A percentile compares a stretch with the other conserved stretches of the same genome.
These are phyloP conservation scores for Caenorhabditis sp. DNA, from an alignment of 2,888 invertebrate species.

Conservation along the genomic window DNA sequence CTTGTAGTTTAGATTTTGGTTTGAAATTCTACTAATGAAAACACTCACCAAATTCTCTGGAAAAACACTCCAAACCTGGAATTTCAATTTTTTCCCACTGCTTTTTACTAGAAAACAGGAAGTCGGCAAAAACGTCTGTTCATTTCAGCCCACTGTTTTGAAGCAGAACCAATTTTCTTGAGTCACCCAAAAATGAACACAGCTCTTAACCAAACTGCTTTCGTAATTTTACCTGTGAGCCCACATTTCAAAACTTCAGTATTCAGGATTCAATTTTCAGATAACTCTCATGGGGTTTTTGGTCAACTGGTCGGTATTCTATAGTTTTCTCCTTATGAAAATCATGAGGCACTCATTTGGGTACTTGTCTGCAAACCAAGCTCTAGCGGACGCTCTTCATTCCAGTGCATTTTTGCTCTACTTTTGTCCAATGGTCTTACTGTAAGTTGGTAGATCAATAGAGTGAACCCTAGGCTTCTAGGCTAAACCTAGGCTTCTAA, in stretches of 20 bases:
- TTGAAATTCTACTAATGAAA: no score
- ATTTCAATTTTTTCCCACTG: background rate
- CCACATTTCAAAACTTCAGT: background rate
- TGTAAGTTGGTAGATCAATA: no score
- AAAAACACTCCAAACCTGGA: background rate
- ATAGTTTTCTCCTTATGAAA: conserved; percentile 44
- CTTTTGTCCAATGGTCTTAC: conserved; percentile 48
- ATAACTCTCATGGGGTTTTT: conserved; percentile 46
- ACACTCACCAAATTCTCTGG: no score
- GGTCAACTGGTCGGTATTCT: conserved; percentile 58
- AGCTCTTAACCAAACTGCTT: background rate
- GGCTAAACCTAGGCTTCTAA: no score
- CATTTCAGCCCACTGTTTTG: background rate
- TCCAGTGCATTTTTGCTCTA: conserved; percentile 48
- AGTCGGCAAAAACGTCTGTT: background rate
- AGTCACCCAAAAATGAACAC: background rate
- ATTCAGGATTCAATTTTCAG: conserved; percentile 8
- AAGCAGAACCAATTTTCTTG: background rate
- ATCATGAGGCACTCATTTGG: conserved; percentile 66
- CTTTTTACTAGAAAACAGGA: no score
- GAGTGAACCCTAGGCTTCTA: no score
- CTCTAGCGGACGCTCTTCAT: conserved; percentile 58
- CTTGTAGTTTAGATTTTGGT: no score
- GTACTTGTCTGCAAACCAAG: conserved; percentile 56
- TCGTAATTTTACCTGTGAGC: background rate